Evolutionary conservation across 2,888 invertebrate genomes (phyloP).

Genomic region (Gibbula magus): DNA sequence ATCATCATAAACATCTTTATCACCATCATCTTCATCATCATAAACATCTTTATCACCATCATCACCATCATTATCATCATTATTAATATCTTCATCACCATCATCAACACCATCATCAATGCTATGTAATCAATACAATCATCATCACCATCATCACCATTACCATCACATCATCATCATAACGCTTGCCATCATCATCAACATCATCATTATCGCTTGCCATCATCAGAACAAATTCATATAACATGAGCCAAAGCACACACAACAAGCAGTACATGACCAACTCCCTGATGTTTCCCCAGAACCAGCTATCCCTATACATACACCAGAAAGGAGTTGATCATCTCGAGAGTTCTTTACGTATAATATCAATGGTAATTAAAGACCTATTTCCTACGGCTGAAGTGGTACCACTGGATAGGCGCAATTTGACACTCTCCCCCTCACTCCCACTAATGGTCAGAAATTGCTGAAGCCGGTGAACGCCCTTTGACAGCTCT

Average conservation of each 20-base stretch:
- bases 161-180: too few relatives aligned
- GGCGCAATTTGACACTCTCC: slow-evolving; percentile 1
- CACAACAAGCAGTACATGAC: too few relatives aligned
- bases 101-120: neutral
- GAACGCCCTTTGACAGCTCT: neutral
- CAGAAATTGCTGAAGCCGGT: slow-evolving; percentile 6
- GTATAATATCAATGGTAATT: slow-evolving; percentile 1
- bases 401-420: neutral
- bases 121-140: neutral
- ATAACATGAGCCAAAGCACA: too few relatives aligned
- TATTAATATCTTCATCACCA: neutral
- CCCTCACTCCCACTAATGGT: neutral
- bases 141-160: neutral
- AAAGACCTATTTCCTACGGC: neutral
- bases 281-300: too few relatives aligned
- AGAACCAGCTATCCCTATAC: too few relatives aligned
- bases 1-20: neutral
- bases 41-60: neutral
- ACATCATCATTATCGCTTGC: too few relatives aligned
- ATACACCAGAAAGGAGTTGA: too few relatives aligned
- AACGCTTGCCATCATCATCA: too few relatives aligned
- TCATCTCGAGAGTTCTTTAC: neutral
- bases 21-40: neutral
- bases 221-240: too few relatives aligned
- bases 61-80: neutral